phyloP scores from a whole-genome alignment of 2,888 invertebrate species.

The Xanthia icteritia region DNA sequence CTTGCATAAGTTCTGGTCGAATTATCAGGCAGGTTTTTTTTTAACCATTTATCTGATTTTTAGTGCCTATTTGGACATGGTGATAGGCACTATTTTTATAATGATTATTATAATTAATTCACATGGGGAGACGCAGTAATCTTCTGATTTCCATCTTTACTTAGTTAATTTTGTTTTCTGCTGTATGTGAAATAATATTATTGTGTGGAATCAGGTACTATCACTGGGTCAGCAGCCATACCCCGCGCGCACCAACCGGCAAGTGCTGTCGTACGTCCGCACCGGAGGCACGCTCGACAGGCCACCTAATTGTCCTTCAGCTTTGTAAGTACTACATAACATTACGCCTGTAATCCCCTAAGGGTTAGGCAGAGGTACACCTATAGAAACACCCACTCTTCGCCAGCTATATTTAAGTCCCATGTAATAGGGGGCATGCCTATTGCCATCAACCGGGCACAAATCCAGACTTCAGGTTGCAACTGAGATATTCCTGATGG shows the following conservation, averaged over 20 bases:
- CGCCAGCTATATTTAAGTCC: background rate
- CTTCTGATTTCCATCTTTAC: background rate
- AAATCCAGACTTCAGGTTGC: background rate
- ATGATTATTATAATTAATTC: background rate
- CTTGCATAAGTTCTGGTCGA: background rate
- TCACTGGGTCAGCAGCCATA: slow-evolving; percentile 99
- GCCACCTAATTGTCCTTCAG: slow-evolving; percentile 95
- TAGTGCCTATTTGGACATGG: background rate
- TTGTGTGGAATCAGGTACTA: slow-evolving; percentile 90
- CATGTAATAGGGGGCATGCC: background rate
- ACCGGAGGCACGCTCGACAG: slow-evolving; percentile 96
- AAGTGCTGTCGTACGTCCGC: slow-evolving; percentile 97
- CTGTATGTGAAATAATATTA: background rate
- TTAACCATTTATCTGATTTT: background rate
- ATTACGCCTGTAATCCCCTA: background rate
- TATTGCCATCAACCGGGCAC: background rate
- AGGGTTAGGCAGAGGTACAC: background rate
- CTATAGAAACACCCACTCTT: background rate
- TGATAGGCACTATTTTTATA: background rate
- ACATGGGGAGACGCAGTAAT: no score
- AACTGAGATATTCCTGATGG: background rate
- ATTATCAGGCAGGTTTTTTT: background rate
- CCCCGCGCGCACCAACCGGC: slow-evolving; percentile 97
- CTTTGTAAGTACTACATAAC: slow-evolving; percentile 90
- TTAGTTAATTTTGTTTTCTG: background rate